phyloP scores from a whole-genome alignment of 2,888 invertebrate genomes.

The Macaria notata region DNA sequence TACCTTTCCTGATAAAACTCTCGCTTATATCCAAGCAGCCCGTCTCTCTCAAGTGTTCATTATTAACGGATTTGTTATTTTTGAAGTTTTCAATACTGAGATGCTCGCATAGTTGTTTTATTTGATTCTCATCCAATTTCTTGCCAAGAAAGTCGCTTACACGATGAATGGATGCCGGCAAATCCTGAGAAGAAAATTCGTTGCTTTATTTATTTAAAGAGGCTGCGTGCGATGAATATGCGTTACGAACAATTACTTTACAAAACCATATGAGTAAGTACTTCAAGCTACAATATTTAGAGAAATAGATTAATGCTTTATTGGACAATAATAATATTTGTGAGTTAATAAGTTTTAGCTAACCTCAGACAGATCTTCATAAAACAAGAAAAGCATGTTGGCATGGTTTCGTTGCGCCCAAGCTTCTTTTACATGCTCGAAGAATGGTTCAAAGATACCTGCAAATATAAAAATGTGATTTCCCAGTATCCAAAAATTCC shows the following conservation, averaged over 20 bases:
- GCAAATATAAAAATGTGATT: background rate
- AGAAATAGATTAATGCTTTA: too few relatives aligned
- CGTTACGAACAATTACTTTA: too few relatives aligned
- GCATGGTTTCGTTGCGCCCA: constrained; percentile 82
- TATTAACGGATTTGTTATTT: constrained; percentile 75
- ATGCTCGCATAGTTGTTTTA: constrained; percentile 81
- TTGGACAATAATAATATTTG: too few relatives aligned
- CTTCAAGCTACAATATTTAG: too few relatives aligned
- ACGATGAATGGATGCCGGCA: constrained; percentile 60
- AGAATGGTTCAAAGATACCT: constrained; percentile 76
- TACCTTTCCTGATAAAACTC: constrained; percentile 37
- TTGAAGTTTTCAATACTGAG: constrained; percentile 88
- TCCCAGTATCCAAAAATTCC: too few relatives aligned
- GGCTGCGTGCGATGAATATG: too few relatives aligned
- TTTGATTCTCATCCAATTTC: constrained; percentile 25
- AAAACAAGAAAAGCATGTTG: constrained; percentile 87
- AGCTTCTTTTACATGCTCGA: constrained; percentile 88
- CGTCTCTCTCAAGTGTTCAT: constrained; percentile 20
- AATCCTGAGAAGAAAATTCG: constrained; percentile 29
- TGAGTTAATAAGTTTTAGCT: too few relatives aligned
- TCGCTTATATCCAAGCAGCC: constrained; percentile 20
- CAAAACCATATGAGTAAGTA: too few relatives aligned
- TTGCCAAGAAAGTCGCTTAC: constrained; percentile 82
- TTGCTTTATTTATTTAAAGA: too few relatives aligned
- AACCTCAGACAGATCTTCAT: constrained; percentile 84